Evolutionary conservation across 2,888 invertebrate genomes (phyloP).

Genomic region (Caenorhabditis doughertyi): DNA sequence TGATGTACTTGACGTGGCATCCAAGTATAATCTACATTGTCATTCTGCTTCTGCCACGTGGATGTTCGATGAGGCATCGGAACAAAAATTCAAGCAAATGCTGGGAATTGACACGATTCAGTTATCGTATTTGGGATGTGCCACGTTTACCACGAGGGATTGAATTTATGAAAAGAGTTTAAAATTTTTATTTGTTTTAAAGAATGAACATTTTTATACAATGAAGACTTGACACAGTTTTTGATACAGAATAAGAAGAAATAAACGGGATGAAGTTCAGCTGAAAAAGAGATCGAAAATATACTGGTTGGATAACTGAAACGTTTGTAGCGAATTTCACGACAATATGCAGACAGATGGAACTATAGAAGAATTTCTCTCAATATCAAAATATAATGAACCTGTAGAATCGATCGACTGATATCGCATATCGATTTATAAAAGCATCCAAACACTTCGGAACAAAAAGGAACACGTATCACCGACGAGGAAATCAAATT

Average conservation of each 20-base stretch:
- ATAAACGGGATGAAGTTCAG: neutral
- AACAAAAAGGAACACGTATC: slow-evolving; percentile 10
- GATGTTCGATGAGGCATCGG: slow-evolving; percentile 24
- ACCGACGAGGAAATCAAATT: neutral
- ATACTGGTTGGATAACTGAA: no score
- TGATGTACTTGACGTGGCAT: slow-evolving; percentile 35
- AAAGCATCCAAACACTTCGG: neutral
- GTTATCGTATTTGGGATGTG: slow-evolving; percentile 43
- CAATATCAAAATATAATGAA: no score
- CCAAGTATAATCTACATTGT: slow-evolving; percentile 39
- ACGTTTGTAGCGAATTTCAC: no score
- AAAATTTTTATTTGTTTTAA: slow-evolving; percentile 1
- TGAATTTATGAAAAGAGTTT: neutral
- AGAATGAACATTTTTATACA: neutral
- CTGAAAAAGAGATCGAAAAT: no score
- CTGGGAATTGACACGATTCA: slow-evolving; percentile 19
- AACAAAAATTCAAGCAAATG: slow-evolving; percentile 20
- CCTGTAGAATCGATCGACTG: neutral
- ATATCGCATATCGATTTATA: no score
- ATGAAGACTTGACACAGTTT: neutral
- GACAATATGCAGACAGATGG: no score
- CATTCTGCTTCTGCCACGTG: slow-evolving; percentile 9
- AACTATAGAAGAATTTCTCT: no score
- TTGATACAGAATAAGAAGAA: neutral
- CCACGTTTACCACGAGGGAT: slow-evolving; percentile 2